Evolutionary conservation across 2,113 vertebrate species (phyloP).

Genomic region (Etheostoma spectabile): DNA sequence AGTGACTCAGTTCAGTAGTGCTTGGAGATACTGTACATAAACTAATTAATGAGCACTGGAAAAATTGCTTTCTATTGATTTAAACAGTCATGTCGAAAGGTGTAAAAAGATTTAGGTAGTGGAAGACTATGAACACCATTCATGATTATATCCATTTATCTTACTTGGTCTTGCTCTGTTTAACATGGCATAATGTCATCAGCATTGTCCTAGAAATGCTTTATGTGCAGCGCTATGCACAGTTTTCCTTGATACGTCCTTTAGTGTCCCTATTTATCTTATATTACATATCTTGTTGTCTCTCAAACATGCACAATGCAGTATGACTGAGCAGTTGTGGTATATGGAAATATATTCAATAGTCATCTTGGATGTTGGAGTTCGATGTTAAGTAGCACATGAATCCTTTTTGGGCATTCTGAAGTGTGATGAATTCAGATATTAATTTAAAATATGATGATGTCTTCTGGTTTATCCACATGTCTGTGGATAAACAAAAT

Average conservation of each 20-base stretch:
- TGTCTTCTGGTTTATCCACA: neutral
- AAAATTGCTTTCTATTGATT: constrained; percentile 49
- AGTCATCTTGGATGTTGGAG: neutral
- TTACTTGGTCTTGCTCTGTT: constrained; percentile 61
- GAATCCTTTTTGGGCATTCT: neutral
- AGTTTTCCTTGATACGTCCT: neutral
- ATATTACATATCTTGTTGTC: neutral
- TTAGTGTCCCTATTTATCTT: neutral
- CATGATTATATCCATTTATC: constrained; percentile 45
- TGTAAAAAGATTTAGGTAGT: constrained; percentile 28
- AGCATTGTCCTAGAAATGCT: constrained; percentile 24
- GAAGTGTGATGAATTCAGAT: neutral
- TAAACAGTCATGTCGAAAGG: constrained; percentile 21
- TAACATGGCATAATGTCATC: constrained; percentile 42
- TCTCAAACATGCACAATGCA: neutral
- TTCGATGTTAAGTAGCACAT: neutral
- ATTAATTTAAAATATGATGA: neutral
- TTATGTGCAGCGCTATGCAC: neutral
- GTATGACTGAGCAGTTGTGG: neutral
- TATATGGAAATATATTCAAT: neutral
- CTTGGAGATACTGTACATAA: neutral
- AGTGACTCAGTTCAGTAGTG: neutral
- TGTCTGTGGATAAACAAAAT: neutral
- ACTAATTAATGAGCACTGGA: constrained; percentile 14
- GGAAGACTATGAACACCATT: constrained; percentile 40